phyloP scores from a whole-genome alignment of 2,797 vertebrate species.

The Sebastes hubbsi region DNA sequence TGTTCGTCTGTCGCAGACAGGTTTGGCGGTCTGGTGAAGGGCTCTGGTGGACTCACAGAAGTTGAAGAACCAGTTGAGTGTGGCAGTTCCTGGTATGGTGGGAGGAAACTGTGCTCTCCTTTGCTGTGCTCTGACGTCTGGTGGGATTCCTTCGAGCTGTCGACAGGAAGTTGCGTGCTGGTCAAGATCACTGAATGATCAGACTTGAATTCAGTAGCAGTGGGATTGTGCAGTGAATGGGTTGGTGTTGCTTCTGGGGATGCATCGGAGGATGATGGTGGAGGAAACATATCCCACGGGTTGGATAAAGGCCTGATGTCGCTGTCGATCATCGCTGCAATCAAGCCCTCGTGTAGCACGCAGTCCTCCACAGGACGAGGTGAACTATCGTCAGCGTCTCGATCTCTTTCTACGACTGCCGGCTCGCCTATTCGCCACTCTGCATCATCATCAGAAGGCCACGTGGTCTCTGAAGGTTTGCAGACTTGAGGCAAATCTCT shows the following conservation, averaged over 20 bases:
- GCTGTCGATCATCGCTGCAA: neutral
- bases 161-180: slow-evolving; percentile 24
- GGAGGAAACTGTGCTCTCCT: slow-evolving; percentile 31
- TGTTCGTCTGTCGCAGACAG: neutral
- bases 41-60: neutral
- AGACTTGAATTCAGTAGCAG: accelerated
- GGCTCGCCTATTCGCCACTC: neutral
- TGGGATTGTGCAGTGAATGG: neutral
- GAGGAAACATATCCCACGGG: slow-evolving; percentile 67
- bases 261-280: slow-evolving; percentile 14
- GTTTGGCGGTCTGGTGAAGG: neutral
- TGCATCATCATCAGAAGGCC: neutral
- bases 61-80: neutral
- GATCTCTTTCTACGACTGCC: neutral
- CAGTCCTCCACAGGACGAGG: neutral
- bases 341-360: neutral
- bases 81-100: slow-evolving; percentile 57
- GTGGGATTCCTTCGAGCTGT: neutral
- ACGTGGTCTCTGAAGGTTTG: neutral
- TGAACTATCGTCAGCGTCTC: neutral
- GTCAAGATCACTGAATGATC: neutral
- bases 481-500: neutral
- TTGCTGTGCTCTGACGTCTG: slow-evolving; percentile 11
- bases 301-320: neutral
- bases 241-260: neutral